Base-by-base conservation (phyloP, 2,888 invertebrate genomes). In the Pammene fasciana region DNA sequence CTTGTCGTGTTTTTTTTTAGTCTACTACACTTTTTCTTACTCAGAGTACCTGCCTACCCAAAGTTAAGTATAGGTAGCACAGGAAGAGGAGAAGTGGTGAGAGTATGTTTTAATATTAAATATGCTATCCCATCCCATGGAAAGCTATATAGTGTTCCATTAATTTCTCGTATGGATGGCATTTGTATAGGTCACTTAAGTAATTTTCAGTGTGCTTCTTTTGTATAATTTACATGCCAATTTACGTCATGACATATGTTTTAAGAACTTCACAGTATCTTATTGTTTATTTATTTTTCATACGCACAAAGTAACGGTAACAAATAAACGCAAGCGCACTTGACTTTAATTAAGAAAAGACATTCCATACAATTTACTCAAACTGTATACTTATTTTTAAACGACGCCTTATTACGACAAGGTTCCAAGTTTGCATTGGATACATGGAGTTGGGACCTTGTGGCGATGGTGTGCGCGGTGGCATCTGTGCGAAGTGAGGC, bases 291-390 rank as follows among this genome's bases (percentile, higher is more conserved):
- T 67, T 52, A 67, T n/a, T 43, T 59, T 67, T 48, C 50, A 36
- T 67, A 34, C 36, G 18, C 26, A 26, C 64, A 50, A 54, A 65
- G 18, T 54, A 65, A 68, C 65, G 64, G 54, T 65, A 65, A 68
- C 14, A 46, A 45, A 60, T 34, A 60, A 54, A 16, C 59, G 16
- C 65, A 46, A 52, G 67, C 64, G 52, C 45, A 46, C 52, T 65
- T 65, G 54, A 45, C 41, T 60, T 68, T 71, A 56, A 62, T 62
- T 62, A 62, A 66, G 67, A 71, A 57, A 70, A 65, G 68, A 70
- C 60, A 70, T 60, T 65, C 70, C 68, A 16, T 80, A 77, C 74
- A 80, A 72, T 78, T 59, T 79, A 82, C 78, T 71, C 54, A 45
- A 65, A 48, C 67, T 65, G 60, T 65, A 68, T 52, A 26, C 26